Base-by-base conservation (phyloP, 2,113 vertebrate genomes). In the Boulengerochromis microlepis region DNA sequence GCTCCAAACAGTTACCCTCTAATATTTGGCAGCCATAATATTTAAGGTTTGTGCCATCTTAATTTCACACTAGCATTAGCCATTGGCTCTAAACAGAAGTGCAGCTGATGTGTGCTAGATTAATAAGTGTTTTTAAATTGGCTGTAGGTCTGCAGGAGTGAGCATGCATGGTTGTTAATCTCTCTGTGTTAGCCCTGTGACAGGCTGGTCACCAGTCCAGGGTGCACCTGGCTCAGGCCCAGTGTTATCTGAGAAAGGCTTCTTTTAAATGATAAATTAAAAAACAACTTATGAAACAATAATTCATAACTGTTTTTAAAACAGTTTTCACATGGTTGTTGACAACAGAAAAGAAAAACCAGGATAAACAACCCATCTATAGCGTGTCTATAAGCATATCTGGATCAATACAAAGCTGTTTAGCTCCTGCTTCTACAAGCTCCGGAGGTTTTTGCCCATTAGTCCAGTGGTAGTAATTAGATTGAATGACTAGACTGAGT, bases 371-470 rank as follows among this genome's bases (percentile, higher is more conserved):
- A 76, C 19, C 10, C 40, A 76, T 47, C 40, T 5, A 19, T 5
- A 47, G 40, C 0, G 2, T 29, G 24, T 50, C 42, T 74, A 47
- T 18, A 45, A 45, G n/a, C 38, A 45, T 6, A 74, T 74, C 38
- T 26, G 38, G 13, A 42, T 33, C 31, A 66, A 66, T 16, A 26
- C 22, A 74, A 42, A 45, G 9, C 42, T 76, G 42, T 31, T 2
- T 5, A 47, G 22, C 71, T 31, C 29, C 16, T 33, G 26, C 59
- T 66, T 66, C 31, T 35, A 66, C 29, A 2, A 12, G 7, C 10
- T 31, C 16, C 4, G 0, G 24, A 76, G 42, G 40, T 1, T 76
- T 76, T 16, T 2, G 4, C 2, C 6, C 42, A 1, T 50, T 10
- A 29, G 24, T 76, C 69, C 10, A 16, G 9, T 76, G 24, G 61